A percentile compares a stretch with the other conserved stretches of the same genome.
Evolutionary conservation across 64 coral and sea anemone species (phyloP).

Genomic region (Porites lutea): DNA sequence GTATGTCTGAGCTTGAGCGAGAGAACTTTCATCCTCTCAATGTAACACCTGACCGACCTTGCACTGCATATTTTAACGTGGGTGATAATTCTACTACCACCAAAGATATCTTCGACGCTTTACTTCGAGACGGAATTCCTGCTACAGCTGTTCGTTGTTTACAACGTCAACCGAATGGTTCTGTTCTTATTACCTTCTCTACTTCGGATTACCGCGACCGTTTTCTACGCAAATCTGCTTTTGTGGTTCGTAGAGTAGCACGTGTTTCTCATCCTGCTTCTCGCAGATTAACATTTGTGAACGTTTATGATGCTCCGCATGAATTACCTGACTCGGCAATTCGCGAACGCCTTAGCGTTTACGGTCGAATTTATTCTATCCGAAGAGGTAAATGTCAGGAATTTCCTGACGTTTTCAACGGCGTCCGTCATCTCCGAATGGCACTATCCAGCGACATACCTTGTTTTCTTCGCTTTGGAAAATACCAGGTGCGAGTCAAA

Average conservation of each 20-base stretch:
- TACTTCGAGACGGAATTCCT: background rate
- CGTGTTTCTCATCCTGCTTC: no score
- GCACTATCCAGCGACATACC: background rate
- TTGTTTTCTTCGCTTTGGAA: background rate
- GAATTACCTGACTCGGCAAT: background rate
- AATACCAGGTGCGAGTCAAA: background rate
- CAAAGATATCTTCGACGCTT: background rate
- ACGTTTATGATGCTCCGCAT: background rate
- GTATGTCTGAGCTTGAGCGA: no score
- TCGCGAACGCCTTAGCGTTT: background rate
- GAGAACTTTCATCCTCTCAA: background rate
- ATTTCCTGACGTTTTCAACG: background rate
- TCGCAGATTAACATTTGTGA: background rate
- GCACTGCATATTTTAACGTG: background rate
- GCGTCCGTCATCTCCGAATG: background rate
- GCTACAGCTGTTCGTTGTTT: background rate
- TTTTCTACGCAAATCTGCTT: no score
- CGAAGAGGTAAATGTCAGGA: background rate
- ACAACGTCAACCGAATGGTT: background rate
- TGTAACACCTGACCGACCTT: background rate
- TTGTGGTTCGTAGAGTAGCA: no score
- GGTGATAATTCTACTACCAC: background rate
- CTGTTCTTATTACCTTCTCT: background rate
- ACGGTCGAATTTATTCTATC: background rate
- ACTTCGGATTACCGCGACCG: no score